A percentile compares a stretch with the other conserved stretches of the same genome.
phyloP scores from a whole-genome alignment of 2,113 vertebrate species.

The Ceratotherium simum region DNA sequence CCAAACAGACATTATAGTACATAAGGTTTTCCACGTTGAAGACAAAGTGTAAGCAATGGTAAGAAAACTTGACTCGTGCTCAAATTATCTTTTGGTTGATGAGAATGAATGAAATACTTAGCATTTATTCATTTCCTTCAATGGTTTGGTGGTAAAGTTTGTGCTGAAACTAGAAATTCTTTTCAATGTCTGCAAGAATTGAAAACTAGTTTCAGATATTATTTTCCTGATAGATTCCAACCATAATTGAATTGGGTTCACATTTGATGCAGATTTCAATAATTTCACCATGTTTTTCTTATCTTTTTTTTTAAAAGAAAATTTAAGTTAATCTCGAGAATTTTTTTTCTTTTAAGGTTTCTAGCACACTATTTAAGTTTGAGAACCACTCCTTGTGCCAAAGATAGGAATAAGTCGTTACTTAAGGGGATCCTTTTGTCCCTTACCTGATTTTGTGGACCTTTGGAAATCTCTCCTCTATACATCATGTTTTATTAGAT shows the following conservation, averaged over 20 bases:
- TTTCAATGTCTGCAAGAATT: not conserved
- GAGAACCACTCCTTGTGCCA: not conserved
- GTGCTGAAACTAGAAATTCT: constrained; percentile 4
- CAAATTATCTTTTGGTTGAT: not conserved
- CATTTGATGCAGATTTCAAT: not conserved
- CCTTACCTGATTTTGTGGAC: not conserved
- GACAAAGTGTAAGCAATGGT: not conserved
- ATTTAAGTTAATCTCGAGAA: not conserved
- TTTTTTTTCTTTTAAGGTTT: not conserved
- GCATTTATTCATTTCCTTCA: not conserved
- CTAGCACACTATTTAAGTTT: not conserved
- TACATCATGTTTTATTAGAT: not conserved
- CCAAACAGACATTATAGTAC: not conserved
- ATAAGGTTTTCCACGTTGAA: not conserved
- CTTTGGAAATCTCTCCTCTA: not conserved
- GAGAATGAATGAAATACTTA: not conserved
- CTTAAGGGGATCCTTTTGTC: not conserved
- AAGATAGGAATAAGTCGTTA: not conserved
- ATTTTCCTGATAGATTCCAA: not conserved
- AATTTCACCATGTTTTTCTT: not conserved
- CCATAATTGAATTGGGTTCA: not conserved
- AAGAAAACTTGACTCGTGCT: not conserved
- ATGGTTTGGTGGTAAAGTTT: not conserved
- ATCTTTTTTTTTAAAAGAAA: not conserved
- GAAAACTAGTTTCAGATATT: constrained; percentile 24